Conservation (phyloP, 2,797 vertebrate species). For the Allobates femoralis region DNA sequence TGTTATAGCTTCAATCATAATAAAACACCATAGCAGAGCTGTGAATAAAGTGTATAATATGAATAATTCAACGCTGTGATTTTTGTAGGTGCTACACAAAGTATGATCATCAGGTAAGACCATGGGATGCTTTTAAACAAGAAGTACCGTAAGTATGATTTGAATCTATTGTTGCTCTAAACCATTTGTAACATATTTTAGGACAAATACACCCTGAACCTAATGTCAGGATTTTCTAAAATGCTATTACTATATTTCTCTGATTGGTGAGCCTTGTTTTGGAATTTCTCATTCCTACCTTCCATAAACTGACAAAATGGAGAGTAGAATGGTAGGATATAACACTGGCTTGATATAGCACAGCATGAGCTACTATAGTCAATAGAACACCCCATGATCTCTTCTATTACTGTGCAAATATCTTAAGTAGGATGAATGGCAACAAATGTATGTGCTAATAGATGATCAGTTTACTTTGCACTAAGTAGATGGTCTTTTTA, state of each 20-base stretch:
- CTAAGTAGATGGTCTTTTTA: slow-evolving; percentile 53
- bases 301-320: background rate
- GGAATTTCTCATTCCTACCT: background rate
- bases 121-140: too few species aligned
- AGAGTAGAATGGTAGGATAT: background rate
- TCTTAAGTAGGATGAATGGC: slow-evolving; percentile 37
- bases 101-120: too few species aligned
- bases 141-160: background rate
- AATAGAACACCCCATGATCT: slow-evolving; percentile 40
- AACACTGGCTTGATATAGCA: slow-evolving; percentile 16
- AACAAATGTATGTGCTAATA: slow-evolving; percentile 59
- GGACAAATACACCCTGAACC: background rate
- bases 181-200: too few species aligned
- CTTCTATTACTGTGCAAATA: slow-evolving; percentile 57
- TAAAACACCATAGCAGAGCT: background rate
- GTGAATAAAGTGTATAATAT: background rate
- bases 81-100: too few species aligned
- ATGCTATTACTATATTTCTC: background rate
- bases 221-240: background rate
- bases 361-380: slow-evolving; percentile 31
- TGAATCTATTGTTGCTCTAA: background rate
- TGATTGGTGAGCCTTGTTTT: background rate
- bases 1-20: background rate
- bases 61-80: too few species aligned
- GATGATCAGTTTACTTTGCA: slow-evolving; percentile 50